Conservation (phyloP, 2,888 invertebrate genomes). For the Bimastos eiseni region DNA sequence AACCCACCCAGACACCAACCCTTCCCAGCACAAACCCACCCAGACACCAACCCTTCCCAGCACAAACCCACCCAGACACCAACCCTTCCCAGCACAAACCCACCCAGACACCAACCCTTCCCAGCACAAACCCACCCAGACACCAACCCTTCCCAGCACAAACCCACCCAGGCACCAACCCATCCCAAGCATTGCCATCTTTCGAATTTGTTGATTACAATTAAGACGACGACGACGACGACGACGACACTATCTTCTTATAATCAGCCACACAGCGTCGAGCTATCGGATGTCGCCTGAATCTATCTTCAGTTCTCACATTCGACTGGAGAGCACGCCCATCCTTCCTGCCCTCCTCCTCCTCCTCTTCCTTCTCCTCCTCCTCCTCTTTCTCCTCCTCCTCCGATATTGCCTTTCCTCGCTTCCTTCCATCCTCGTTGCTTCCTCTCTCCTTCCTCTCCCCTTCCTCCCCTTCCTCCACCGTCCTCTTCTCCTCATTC, state of each 20-base stretch:
- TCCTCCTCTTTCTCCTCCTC: not conserved
- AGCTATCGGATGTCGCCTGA: not conserved
- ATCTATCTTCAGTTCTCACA: not conserved
- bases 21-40: too few relatives aligned
- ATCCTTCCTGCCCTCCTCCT: constrained; percentile 10
- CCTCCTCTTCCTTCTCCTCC: constrained; percentile 25
- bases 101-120: too few relatives aligned
- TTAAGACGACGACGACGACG: not conserved
- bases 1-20: too few relatives aligned
- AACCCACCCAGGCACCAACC: too few relatives aligned
- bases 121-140: too few relatives aligned
- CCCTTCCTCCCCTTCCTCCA: not conserved
- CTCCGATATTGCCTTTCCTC: too few relatives aligned
- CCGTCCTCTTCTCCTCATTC: constrained; percentile 1
- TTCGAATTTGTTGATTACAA: not conserved
- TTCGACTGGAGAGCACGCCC: not conserved
- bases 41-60: too few relatives aligned
- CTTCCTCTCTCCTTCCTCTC: not conserved
- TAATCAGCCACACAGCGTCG: not conserved
- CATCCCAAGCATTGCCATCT: not conserved
- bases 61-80: too few relatives aligned
- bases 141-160: too few relatives aligned
- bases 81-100: too few relatives aligned
- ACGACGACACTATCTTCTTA: not conserved
- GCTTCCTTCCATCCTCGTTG: not conserved